These are phyloP conservation scores for Jacana jacana DNA, from an alignment of 2,113 vertebrate species.

Conservation along the genomic window DNA sequence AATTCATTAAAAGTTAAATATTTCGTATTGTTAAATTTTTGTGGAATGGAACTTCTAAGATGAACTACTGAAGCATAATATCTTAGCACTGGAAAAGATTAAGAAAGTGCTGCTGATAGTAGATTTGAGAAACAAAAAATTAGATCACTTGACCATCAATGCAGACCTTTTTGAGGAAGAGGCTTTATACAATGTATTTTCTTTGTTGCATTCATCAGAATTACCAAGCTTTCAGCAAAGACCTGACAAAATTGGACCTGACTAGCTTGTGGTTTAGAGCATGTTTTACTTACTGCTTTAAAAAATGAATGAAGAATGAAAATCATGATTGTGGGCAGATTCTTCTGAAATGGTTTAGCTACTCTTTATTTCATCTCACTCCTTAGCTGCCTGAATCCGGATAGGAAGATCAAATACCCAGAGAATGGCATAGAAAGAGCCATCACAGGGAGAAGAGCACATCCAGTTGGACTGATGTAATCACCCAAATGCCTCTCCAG, in stretches of 20 bases:
- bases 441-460: slow-evolving; percentile 35
- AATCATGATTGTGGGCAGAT: slow-evolving; percentile 42
- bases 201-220: slow-evolving; percentile 13
- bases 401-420: slow-evolving; percentile 30
- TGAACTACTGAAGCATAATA: not conserved
- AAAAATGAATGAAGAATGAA: slow-evolving; percentile 55
- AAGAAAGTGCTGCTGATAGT: not conserved
- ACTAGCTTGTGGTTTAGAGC: slow-evolving; percentile 34
- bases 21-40: slow-evolving; percentile 1
- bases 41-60: not conserved
- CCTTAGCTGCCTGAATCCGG: not conserved
- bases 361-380: not conserved
- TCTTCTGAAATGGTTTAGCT: slow-evolving; percentile 16
- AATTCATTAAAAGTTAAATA: not conserved
- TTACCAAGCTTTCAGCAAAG: slow-evolving; percentile 9
- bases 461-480: slow-evolving; percentile 46
- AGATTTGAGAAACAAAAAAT: not conserved
- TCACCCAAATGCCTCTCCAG: slow-evolving; percentile 22
- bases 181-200: not conserved
- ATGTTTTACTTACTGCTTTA: slow-evolving; percentile 5
- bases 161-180: not conserved
- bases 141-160: not conserved
- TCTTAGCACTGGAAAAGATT: not conserved
- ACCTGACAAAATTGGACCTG: not conserved
- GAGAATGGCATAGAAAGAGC: slow-evolving; percentile 32